A percentile compares a stretch with the other conserved stretches of the same genome.
phyloP scores from a whole-genome alignment of 2,888 invertebrate species.

The Metalampra italica region DNA sequence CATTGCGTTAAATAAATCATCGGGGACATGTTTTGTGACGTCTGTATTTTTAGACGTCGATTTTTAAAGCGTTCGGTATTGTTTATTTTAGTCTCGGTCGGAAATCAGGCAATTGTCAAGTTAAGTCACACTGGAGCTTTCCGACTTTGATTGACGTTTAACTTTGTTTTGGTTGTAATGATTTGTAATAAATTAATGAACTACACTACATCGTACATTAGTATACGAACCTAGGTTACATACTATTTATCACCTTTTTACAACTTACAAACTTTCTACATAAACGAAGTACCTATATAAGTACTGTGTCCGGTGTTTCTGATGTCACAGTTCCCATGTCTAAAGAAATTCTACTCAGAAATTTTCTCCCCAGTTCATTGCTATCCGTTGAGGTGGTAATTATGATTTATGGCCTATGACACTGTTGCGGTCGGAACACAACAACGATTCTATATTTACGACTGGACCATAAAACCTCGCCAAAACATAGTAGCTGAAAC shows the following conservation, averaged over 20 bases:
- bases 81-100: conserved; percentile 13
- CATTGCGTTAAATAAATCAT: conserved; percentile 72
- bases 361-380: neutral
- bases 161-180: too few species aligned
- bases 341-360: neutral
- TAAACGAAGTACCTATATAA: too few species aligned
- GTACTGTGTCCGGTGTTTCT: too few species aligned
- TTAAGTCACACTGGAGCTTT: neutral
- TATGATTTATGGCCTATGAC: conserved; percentile 9
- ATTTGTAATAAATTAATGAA: neutral
- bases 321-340: too few species aligned
- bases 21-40: conserved; percentile 55
- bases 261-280: too few species aligned
- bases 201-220: too few species aligned
- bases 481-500: conserved; percentile 4
- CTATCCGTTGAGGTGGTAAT: conserved; percentile 9
- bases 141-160: too few species aligned
- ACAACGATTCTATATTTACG: conserved; percentile 2
- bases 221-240: too few species aligned
- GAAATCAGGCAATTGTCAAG: neutral
- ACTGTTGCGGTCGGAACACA: neutral
- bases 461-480: neutral
- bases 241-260: too few species aligned
- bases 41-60: conserved; percentile 45
- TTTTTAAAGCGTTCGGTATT: conserved; percentile 15